These are phyloP conservation scores for Montipora capitata DNA, from an alignment of 92 coral and sea anemone genomes.

Conservation along the genomic window DNA sequence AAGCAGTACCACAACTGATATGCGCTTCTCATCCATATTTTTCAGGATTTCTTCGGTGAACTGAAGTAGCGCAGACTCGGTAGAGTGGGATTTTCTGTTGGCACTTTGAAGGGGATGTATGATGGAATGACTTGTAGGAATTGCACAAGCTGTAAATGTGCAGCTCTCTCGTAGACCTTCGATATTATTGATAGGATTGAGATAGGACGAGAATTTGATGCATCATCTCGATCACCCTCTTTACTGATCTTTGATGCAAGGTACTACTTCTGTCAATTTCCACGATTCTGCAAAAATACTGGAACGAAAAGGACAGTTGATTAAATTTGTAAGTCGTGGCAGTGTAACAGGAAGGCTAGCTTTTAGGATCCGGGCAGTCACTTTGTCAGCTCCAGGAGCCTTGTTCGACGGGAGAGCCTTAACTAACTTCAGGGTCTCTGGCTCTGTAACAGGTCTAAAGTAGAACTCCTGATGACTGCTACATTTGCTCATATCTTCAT, in stretches of 20 bases:
- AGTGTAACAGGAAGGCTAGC: neutral
- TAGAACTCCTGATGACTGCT: too few species aligned
- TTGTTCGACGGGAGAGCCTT: too few species aligned
- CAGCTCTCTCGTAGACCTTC: too few species aligned
- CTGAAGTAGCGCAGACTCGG: neutral
- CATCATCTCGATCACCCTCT: neutral
- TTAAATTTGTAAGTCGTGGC: neutral
- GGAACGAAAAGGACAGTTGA: neutral
- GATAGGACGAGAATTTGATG: neutral
- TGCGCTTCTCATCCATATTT: neutral
- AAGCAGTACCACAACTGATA: too few species aligned
- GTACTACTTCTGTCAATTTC: neutral
- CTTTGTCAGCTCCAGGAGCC: too few species aligned
- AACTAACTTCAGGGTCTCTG: too few species aligned
- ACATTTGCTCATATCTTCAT: neutral
- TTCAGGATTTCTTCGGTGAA: neutral
- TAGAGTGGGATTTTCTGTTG: neutral
- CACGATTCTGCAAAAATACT: neutral
- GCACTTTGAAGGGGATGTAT: neutral
- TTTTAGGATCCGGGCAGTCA: neutral
- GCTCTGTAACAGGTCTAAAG: too few species aligned
- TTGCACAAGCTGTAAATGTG: too few species aligned
- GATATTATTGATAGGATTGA: neutral
- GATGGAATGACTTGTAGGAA: neutral
- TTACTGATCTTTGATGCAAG: neutral